These are phyloP conservation scores for Emydoidea blandingii DNA, from an alignment of 2,797 vertebrate species.

Conservation along the genomic window DNA sequence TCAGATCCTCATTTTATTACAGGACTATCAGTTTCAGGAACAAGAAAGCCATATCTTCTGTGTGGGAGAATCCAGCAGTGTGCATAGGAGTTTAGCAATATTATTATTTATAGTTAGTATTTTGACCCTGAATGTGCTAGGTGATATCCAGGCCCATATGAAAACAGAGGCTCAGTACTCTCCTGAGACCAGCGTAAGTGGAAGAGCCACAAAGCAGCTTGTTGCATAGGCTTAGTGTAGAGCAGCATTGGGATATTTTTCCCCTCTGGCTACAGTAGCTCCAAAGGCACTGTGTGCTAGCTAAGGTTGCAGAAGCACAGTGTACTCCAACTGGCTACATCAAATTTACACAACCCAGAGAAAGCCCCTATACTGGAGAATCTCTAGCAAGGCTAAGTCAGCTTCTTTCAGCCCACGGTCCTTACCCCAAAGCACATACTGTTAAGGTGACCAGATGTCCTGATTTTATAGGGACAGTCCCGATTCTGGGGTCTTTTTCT, in stretches of 20 bases:
- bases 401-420: neutral
- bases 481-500: too few species aligned
- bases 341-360: fast-evolving
- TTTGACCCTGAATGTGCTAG: neutral
- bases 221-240: neutral
- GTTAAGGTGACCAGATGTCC: neutral
- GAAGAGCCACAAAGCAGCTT: neutral
- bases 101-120: neutral
- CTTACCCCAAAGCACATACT: neutral
- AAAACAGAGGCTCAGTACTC: neutral
- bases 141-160: neutral
- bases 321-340: fast-evolving
- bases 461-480: too few species aligned
- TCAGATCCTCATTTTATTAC: neutral
- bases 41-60: neutral
- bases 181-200: neutral
- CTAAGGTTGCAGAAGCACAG: fast-evolving
- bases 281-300: neutral
- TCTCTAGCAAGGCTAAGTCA: neutral
- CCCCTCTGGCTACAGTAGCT: neutral
- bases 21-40: neutral
- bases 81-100: neutral
- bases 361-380: fast-evolving
- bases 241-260: neutral
- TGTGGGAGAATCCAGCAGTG: neutral